A percentile compares a stretch with the other conserved stretches of the same genome.
phyloP scores from a whole-genome alignment of 2,113 vertebrate species.

The Rhinoptilus africanus region DNA sequence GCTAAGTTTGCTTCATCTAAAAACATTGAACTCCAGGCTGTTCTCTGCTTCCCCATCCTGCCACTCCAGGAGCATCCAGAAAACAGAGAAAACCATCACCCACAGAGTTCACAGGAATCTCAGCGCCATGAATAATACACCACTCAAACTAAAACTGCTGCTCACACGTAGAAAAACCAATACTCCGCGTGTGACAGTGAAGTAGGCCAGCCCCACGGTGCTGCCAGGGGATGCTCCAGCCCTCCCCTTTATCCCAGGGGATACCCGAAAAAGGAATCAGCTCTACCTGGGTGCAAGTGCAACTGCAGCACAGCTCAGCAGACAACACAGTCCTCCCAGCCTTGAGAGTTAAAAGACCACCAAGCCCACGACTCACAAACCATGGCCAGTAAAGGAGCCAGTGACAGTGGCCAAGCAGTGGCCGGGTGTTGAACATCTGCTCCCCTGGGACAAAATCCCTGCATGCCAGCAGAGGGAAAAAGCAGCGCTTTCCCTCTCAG shows the following conservation, averaged over 20 bases:
- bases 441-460: background rate
- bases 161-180: background rate
- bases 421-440: background rate
- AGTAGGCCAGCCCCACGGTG: background rate
- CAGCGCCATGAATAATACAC: background rate
- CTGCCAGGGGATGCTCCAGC: background rate
- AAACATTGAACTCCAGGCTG: background rate
- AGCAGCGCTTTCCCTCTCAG: background rate
- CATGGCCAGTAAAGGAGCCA: fast-evolving
- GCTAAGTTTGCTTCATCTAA: background rate
- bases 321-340: background rate
- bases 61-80: background rate
- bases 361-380: background rate
- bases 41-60: background rate
- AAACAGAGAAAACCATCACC: background rate
- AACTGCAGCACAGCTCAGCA: background rate
- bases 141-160: background rate
- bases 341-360: background rate
- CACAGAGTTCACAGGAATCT: background rate
- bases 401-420: background rate
- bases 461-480: background rate
- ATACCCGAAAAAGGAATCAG: background rate
- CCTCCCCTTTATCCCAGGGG: background rate
- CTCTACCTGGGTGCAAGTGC: background rate
- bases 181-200: background rate